These are phyloP conservation scores for Yponomeuta evonymella DNA, from an alignment of 2,888 invertebrate genomes.

Conservation along the genomic window DNA sequence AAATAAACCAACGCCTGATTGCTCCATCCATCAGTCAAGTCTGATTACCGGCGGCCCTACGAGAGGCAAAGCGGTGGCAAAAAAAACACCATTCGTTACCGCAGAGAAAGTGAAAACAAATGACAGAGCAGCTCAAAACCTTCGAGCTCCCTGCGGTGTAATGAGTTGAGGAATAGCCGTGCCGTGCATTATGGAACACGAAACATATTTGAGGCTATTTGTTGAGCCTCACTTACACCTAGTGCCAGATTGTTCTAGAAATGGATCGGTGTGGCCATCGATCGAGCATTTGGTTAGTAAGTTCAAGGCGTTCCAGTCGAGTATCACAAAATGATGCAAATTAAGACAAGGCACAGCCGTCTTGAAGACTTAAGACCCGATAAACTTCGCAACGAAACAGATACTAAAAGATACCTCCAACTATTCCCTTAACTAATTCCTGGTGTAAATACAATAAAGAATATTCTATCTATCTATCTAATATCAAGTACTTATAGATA, in stretches of 20 bases:
- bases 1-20: constrained; percentile 9
- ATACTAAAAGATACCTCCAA: neutral
- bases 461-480: no score
- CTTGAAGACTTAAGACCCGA: neutral
- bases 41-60: constrained; percentile 5
- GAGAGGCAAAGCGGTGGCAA: constrained; percentile 10
- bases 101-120: constrained; percentile 12
- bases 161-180: neutral
- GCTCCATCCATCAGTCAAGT: constrained; percentile 14
- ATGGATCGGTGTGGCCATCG: no score
- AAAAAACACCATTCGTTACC: neutral
- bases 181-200: constrained; percentile 7
- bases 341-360: neutral
- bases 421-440: no score
- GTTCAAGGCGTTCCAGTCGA: no score
- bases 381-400: neutral
- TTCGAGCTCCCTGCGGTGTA: neutral
- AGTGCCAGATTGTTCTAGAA: neutral
- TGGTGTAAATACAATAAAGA: no score
- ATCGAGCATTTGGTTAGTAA: no score
- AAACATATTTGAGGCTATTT: constrained; percentile 1
- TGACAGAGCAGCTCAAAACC: constrained; percentile 2
- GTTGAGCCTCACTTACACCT: neutral
- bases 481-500: neutral
- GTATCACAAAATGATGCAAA: neutral